phyloP scores from a whole-genome alignment of 64 coral and sea anemone species.

The Exaiptasia diaphana region DNA sequence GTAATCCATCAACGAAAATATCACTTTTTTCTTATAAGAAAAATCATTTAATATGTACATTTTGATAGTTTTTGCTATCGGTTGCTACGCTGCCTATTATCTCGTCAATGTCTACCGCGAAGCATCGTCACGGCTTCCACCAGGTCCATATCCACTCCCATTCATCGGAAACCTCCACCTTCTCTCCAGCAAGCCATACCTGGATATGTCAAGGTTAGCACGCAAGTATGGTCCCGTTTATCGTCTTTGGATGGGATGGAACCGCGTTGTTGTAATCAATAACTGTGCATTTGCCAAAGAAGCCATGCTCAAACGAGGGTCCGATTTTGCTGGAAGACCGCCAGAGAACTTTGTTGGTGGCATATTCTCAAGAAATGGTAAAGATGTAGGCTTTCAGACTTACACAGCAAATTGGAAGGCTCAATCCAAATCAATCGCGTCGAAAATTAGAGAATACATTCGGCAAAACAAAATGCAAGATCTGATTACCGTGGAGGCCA shows the following conservation, averaged over 20 bases:
- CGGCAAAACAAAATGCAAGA: not conserved
- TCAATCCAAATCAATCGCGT: conserved; percentile 29
- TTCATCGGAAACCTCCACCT: conserved; percentile 68
- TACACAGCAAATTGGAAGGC: conserved; percentile 3
- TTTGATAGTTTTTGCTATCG: too few relatives aligned
- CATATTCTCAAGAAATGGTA: conserved; percentile 44
- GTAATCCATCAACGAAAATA: too few relatives aligned
- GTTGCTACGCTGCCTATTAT: too few relatives aligned
- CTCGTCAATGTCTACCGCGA: too few relatives aligned
- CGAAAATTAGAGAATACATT: conserved; percentile 2
- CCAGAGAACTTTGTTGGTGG: conserved; percentile 47
- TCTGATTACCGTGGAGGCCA: conserved; percentile 4
- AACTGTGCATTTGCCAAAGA: not conserved
- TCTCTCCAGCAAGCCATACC: conserved; percentile 10
- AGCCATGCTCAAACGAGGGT: not conserved
- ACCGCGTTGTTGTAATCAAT: conserved; percentile 4
- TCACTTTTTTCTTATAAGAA: too few relatives aligned
- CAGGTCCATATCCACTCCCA: conserved; percentile 76
- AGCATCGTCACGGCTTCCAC: too few relatives aligned
- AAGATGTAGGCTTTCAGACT: conserved; percentile 31
- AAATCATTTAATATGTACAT: too few relatives aligned
- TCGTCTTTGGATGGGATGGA: conserved; percentile 37
- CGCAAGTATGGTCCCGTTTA: conserved; percentile 68
- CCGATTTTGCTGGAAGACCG: conserved; percentile 7
- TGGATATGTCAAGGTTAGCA: conserved; percentile 36